These are phyloP conservation scores for Sisyra terminalis DNA, from an alignment of 2,888 invertebrate species.

Conservation along the genomic window DNA sequence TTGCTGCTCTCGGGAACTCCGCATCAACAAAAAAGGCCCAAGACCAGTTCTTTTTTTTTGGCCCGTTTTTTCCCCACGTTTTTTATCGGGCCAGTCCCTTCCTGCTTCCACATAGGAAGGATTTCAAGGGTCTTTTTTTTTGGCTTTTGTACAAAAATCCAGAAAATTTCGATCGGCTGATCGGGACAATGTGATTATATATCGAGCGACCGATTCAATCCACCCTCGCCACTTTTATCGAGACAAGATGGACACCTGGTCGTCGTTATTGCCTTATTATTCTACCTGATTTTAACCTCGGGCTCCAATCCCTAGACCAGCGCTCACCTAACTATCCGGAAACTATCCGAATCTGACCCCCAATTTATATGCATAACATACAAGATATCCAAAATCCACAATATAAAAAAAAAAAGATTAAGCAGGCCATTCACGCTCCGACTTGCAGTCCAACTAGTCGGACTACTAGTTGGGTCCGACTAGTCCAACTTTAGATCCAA, in stretches of 20 bases:
- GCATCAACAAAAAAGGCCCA: too few relatives aligned
- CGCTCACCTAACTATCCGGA: too few relatives aligned
- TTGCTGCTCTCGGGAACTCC: too few relatives aligned
- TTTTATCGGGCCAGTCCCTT: neutral
- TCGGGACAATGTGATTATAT: neutral
- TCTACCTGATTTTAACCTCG: constrained; percentile 4
- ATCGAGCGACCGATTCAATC: neutral
- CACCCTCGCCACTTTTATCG: neutral
- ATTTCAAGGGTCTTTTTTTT: too few relatives aligned
- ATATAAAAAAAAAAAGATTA: too few relatives aligned
- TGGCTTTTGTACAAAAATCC: neutral
- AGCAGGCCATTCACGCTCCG: too few relatives aligned
- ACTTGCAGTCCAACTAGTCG: too few relatives aligned
- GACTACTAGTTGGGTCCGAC: too few relatives aligned
- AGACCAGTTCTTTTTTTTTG: neutral
- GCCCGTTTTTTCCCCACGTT: neutral
- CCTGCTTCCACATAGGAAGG: neutral
- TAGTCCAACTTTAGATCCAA: too few relatives aligned
- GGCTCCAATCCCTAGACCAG: neutral
- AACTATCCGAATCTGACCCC: too few relatives aligned
- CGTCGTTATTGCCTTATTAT: neutral
- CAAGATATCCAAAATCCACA: too few relatives aligned
- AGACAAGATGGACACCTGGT: constrained; percentile 5
- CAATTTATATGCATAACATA: too few relatives aligned
- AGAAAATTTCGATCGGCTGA: neutral